These are phyloP conservation scores for Drosophila mojavensis DNA, from an alignment of 1,140 invertebrate species.

Conservation along the genomic window DNA sequence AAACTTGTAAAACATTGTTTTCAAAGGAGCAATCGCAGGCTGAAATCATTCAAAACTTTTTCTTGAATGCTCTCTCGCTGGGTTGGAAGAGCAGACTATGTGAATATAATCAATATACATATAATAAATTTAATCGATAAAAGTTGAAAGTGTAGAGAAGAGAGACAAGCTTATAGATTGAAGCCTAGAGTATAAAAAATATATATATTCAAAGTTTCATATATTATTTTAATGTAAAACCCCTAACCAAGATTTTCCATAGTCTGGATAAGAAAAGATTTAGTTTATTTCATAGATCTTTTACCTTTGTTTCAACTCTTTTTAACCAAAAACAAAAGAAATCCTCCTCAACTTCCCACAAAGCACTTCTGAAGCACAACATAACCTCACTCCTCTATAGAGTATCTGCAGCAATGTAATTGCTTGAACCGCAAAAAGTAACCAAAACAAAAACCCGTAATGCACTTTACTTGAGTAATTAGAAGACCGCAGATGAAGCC, in stretches of 20 bases:
- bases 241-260: too few relatives aligned
- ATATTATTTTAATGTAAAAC: too few relatives aligned
- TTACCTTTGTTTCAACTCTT: background rate
- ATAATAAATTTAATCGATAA: too few relatives aligned
- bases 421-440: constrained; percentile 5
- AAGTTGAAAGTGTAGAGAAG: too few relatives aligned
- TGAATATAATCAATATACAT: background rate
- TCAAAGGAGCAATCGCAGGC: constrained; percentile 11
- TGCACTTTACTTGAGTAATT: constrained; percentile 28
- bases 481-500: constrained; percentile 31
- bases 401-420: background rate
- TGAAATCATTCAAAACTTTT: background rate
- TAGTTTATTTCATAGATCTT: too few relatives aligned
- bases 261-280: too few relatives aligned
- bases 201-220: too few relatives aligned
- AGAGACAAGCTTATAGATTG: too few relatives aligned
- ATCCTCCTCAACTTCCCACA: background rate
- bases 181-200: too few relatives aligned
- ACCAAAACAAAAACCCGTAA: constrained; percentile 8
- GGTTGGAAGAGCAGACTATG: too few relatives aligned
- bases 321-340: background rate
- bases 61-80: constrained; percentile 30
- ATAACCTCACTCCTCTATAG: background rate
- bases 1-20: constrained; percentile 29
- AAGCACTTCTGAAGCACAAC: background rate